phyloP scores from a whole-genome alignment of 2,797 vertebrate genomes.

The Sphenodon punctatus region DNA sequence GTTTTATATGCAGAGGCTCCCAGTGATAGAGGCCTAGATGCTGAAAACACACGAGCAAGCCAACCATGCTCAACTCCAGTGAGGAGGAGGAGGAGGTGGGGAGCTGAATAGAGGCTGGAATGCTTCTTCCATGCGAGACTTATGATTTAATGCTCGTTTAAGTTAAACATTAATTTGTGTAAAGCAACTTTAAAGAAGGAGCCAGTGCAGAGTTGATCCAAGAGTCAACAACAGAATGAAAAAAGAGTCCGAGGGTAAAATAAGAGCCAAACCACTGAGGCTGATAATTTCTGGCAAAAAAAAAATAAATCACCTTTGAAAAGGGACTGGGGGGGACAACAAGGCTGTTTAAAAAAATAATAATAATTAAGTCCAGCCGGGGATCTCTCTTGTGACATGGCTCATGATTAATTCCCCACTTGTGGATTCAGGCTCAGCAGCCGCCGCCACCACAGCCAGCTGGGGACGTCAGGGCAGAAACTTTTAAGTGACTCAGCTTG shows the following conservation, averaged over 20 bases:
- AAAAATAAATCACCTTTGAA: conserved; percentile 5
- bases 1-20: too few species aligned
- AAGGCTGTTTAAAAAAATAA: conserved; percentile 19
- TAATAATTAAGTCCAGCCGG: too few species aligned
- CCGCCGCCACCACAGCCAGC: not conserved
- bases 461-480: conserved; percentile 28
- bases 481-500: conserved; percentile 10
- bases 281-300: conserved; percentile 62
- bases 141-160: conserved; percentile 60
- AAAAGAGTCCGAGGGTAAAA: conserved; percentile 64
- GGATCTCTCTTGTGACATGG: not conserved
- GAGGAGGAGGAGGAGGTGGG: conserved; percentile 29
- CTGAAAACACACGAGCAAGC: not conserved
- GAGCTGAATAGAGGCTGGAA: conserved; percentile 50
- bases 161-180: conserved; percentile 65
- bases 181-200: conserved; percentile 57
- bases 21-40: too few species aligned
- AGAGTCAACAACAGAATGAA: conserved; percentile 71
- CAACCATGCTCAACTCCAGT: conserved; percentile 31
- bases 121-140: conserved; percentile 34
- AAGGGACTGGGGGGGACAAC: conserved; percentile 50
- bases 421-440: not conserved
- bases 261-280: conserved; percentile 49
- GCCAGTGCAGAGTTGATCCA: conserved; percentile 70
- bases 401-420: not conserved